Percentiles rank a stretch among this genome's conserved stretches.
phyloP scores from a whole-genome alignment of 1,140 invertebrate genomes.

The Thalassaphorura encarpata region DNA sequence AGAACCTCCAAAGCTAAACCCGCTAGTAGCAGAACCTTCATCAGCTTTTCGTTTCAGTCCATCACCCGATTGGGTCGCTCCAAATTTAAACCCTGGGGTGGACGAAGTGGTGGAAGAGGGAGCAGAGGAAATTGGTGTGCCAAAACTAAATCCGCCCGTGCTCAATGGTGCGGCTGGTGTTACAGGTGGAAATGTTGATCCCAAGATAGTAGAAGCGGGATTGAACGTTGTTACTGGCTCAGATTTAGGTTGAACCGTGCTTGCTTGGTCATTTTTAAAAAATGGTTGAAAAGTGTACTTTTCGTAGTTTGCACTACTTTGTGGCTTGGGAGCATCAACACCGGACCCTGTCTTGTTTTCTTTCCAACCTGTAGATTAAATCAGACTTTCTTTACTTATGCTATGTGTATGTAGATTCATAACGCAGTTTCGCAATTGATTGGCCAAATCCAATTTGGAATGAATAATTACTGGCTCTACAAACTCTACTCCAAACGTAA shows the following conservation, averaged over 20 bases:
- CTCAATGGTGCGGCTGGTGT: not conserved
- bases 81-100: not conserved
- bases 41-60: not conserved
- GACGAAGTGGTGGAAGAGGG: not conserved
- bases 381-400: no score
- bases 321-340: not conserved
- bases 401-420: no score
- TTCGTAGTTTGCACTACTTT: not conserved
- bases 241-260: not conserved
- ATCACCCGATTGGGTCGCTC: not conserved
- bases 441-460: no score
- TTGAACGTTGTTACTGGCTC: not conserved
- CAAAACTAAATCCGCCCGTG: not conserved
- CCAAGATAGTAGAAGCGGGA: not conserved
- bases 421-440: no score
- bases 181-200: not conserved
- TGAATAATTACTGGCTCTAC: no score
- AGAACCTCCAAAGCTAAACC: not conserved
- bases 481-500: no score
- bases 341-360: no score
- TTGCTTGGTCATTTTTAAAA: not conserved
- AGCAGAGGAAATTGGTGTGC: not conserved
- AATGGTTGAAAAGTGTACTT: not conserved
- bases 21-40: not conserved
- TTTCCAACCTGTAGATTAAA: no score